Evolutionary conservation across 1,140 invertebrate genomes (phyloP).

Genomic region (Drosophila kepulauana): DNA sequence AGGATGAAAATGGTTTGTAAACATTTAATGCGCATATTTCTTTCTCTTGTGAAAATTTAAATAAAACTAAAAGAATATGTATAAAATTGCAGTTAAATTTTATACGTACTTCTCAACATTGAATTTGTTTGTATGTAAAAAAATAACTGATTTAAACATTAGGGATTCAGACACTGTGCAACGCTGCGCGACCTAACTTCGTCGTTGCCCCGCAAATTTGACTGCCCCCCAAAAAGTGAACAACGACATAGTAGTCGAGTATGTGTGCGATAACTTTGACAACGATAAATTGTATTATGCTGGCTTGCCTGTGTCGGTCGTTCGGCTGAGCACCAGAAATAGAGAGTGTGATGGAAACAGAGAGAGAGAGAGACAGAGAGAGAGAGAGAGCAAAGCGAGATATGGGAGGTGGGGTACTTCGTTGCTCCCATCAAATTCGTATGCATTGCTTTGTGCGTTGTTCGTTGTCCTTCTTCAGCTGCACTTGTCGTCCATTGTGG

Average conservation of each 20-base stretch:
- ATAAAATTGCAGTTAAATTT: no score
- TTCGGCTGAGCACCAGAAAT: slow-evolving; percentile 24
- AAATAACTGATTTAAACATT: neutral
- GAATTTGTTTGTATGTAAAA: neutral
- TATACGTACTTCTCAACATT: no score
- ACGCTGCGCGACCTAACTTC: slow-evolving; percentile 16
- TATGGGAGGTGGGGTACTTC: slow-evolving; percentile 26
- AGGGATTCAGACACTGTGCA: slow-evolving; percentile 23
- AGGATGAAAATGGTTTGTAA: neutral
- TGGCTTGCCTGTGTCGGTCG: slow-evolving; percentile 29
- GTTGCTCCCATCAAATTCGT: slow-evolving; percentile 46
- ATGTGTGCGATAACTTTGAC: slow-evolving; percentile 55
- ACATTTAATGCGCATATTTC: neutral
- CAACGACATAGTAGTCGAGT: slow-evolving; percentile 31
- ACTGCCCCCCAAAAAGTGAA: slow-evolving; percentile 32
- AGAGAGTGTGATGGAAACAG: slow-evolving; percentile 1
- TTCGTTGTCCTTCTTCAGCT: slow-evolving; percentile 26
- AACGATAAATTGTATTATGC: slow-evolving; percentile 65
- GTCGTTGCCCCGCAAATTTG: slow-evolving; percentile 28
- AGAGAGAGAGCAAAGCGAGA: slow-evolving; percentile 14
- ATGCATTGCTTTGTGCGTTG: slow-evolving; percentile 42
- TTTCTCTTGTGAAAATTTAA: neutral
- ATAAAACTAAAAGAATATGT: no score
- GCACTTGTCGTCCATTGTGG: slow-evolving; percentile 35
- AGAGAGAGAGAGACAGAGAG: neutral